Conservation (phyloP, 2,888 invertebrate genomes). For the Eupeodes latifasciatus region DNA sequence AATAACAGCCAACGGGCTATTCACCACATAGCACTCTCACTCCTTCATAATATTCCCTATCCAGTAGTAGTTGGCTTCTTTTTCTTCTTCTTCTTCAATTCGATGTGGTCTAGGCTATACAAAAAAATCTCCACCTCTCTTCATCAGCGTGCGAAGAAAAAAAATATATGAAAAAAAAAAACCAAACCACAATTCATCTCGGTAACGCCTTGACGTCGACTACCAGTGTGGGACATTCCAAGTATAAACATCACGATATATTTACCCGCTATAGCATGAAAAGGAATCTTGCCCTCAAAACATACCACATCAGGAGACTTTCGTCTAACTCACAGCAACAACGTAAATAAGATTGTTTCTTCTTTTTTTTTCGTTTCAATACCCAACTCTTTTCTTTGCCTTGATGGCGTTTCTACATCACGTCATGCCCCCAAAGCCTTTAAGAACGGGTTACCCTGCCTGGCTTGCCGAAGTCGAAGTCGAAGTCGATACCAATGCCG, state of each 20-base stretch:
- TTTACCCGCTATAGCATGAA: constrained; percentile 37
- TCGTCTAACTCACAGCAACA: constrained; percentile 37
- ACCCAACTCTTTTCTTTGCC: constrained; percentile 61
- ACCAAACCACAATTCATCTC: constrained; percentile 67
- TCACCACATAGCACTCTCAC: constrained; percentile 65
- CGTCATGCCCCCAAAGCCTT: constrained; percentile 66
- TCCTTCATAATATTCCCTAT: constrained; percentile 56
- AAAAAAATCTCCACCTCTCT: constrained; percentile 61
- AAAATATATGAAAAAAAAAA: constrained; percentile 6
- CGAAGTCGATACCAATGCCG: not conserved
- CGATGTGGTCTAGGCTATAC: constrained; percentile 64
- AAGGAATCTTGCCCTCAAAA: constrained; percentile 71
- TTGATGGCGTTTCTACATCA: constrained; percentile 54
- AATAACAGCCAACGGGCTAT: constrained; percentile 68
- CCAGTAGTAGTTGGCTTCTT: constrained; percentile 69
- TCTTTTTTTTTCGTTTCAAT: constrained; percentile 20
- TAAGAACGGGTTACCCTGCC: constrained; percentile 65
- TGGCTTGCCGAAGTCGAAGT: not conserved
- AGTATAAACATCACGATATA: constrained; percentile 1
- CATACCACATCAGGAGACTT: constrained; percentile 63
- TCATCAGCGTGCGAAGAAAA: constrained; percentile 43
- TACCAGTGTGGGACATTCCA: constrained; percentile 56
- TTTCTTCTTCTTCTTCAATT: constrained; percentile 64
- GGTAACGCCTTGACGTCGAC: constrained; percentile 73
- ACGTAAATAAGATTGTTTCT: not conserved